Base-by-base conservation (phyloP, 2,113 vertebrate species). In the Phaethon lepturus region DNA sequence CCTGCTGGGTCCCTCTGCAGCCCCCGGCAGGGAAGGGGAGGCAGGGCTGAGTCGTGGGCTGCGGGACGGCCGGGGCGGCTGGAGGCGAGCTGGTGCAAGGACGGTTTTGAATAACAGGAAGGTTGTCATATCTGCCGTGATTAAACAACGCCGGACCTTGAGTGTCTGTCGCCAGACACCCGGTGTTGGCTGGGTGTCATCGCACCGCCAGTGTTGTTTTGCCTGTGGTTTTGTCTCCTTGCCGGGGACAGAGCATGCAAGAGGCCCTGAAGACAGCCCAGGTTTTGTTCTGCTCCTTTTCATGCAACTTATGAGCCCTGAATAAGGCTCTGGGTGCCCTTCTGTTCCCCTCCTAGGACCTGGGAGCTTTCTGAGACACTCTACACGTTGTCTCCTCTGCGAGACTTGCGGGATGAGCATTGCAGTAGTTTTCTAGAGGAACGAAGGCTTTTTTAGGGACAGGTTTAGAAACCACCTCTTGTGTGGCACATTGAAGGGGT, bases 21-120 rank as follows among this genome's bases (percentile, higher is more conserved):
- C 40, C 28, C 33, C 33, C 2, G 1, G 14, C 23, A 3, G 10
- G 40, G 47, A n/a, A n/a, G n/a, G 38, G 29, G 69, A 13, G 9
- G 17, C 13, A n/a, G 16, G 79, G 49, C 55, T 71, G 64, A 20
- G 42, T 22, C 1, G 1, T 11, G 25, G 42, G 47, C 49, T 14
- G 52, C 3, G 1, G 47, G 66, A 28, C 0, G 1, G 26, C 33
- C 2, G 1, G 17, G 25, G 25, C 1, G 7, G 35, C 19, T 20
- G 5, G 24, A 64, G 58, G 11, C 9, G 11, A 35, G 29, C 23
- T 67, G 52, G 38, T 6, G 4, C 38, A 20, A 59, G 45, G 45
- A 45, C 1, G 7, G 28, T 20, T 81, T n/a, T 53, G 69, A 81
- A 7, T 44, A 74, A 74, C 69, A 50, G 47, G 75, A 56, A 81